Evolutionary conservation across 2,888 invertebrate species (phyloP), one percentile per base, ranked within the genome.

Genomic region (Chloroclystis v-ata): DNA sequence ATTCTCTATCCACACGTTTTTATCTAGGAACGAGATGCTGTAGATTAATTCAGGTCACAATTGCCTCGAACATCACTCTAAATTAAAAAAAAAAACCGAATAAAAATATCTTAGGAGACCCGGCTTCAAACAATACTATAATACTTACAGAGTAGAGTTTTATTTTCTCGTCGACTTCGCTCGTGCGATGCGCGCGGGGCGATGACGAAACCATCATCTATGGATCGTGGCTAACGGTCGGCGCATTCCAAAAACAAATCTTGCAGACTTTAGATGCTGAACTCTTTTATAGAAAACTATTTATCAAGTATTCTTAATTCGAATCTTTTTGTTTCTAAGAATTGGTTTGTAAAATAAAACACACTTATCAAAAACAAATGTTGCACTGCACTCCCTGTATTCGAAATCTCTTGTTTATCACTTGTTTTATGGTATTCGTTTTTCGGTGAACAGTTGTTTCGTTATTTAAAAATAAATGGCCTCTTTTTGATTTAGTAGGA

Each of bases 171-270:
- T 86, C 87, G 72, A 87, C 80, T 60, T 82, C 82, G 72, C 79
- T 78, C 72, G 78, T 78, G 59, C 85, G 83, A 65, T 82, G 84
- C 73, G 85, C 82, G 53, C 84, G 84, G 72, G 87, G 86, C 69
- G 87, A 86, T 72, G 87, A 87, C 72, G 87, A 87, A 68, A 87
- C 87, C 87, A 87, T 87, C 77, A 76, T 84, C 82, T 78, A 76
- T 73, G 78, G 67, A 72, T 70, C 68, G 55, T 61, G 65, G 65
- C 67, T 78, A 73, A 57, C 59, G 56, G 50, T 54, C 42, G 42
- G 35, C 30, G 42, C 50, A 50, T 50, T 50, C 48, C 47, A 44
- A 41, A 35, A 32, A 30, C 35, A 35, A 42, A 50, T 24, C 29
- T 11, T 46, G 42, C 43, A 47, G 43, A 26, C 28, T 42, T 42